phyloP scores from a whole-genome alignment of 2,888 invertebrate species.

The Oxytorus armatus region DNA sequence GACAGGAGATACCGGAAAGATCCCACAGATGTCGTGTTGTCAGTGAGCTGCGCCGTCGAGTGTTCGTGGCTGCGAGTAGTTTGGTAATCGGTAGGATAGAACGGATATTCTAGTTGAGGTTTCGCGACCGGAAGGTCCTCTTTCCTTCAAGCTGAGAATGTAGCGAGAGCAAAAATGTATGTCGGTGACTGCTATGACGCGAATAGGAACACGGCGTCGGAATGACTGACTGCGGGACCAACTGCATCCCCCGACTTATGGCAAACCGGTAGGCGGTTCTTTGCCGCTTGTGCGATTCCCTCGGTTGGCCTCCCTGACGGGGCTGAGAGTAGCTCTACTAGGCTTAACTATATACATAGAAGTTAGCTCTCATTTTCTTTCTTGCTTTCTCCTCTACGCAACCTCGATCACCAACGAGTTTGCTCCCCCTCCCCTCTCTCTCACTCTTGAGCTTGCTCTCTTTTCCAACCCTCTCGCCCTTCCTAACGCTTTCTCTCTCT shows the following conservation, averaged over 20 bases:
- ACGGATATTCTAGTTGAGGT: conserved; percentile 18
- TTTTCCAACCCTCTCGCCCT: conserved; percentile 62
- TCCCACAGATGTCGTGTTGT: conserved; percentile 70
- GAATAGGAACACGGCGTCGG: conserved; percentile 79
- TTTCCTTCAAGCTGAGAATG: conserved; percentile 19
- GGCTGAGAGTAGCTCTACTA: conserved; percentile 61
- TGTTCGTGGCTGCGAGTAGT: conserved; percentile 17
- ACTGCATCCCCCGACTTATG: conserved; percentile 70
- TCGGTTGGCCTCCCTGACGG: conserved; percentile 65
- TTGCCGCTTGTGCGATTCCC: conserved; percentile 66
- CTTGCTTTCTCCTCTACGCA: conserved; percentile 58
- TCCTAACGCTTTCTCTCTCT: conserved; percentile 31
- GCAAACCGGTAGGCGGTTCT: conserved; percentile 67
- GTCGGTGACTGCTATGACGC: conserved; percentile 70
- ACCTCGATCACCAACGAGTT: conserved; percentile 52
- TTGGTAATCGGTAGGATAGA: conserved; percentile 60
- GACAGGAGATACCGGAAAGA: conserved; percentile 60
- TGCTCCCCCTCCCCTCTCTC: conserved; percentile 47
- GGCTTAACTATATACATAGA: conserved; percentile 31
- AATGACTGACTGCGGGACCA: conserved; percentile 80
- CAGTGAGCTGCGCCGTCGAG: conserved; percentile 5
- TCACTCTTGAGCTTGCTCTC: conserved; percentile 69
- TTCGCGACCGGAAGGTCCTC: conserved; percentile 17
- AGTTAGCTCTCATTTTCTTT: conserved; percentile 66
- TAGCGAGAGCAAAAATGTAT: conserved; percentile 30